Conservation (phyloP, 2,888 invertebrate species). For the Trachelus iudaicus region DNA sequence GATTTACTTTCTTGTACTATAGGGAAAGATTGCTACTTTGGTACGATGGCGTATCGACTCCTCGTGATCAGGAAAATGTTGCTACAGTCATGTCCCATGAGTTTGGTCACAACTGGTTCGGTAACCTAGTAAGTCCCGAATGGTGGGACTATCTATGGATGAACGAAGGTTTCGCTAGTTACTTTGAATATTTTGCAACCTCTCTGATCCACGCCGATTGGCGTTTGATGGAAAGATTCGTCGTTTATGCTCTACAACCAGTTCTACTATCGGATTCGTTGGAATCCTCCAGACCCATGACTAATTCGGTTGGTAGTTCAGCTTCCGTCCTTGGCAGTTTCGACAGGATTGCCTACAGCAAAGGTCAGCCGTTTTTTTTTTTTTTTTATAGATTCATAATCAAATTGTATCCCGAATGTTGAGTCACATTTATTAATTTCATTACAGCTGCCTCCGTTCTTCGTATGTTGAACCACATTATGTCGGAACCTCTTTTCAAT, state of each 20-base stretch:
- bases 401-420: neutral
- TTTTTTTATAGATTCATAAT: neutral
- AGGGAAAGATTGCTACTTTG: conserved; percentile 38
- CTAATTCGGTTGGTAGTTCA: conserved; percentile 66
- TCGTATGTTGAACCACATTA: conserved; percentile 42
- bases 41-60: conserved; percentile 29
- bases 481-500: conserved; percentile 35
- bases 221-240: conserved; percentile 65
- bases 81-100: conserved; percentile 67
- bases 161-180: conserved; percentile 69
- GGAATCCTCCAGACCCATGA: conserved; percentile 69
- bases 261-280: conserved; percentile 63
- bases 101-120: conserved; percentile 70
- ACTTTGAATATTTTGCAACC: conserved; percentile 66
- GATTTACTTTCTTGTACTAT: neutral
- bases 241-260: conserved; percentile 58
- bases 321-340: conserved; percentile 69
- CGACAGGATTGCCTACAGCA: conserved; percentile 73
- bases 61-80: conserved; percentile 22
- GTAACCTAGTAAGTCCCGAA: conserved; percentile 60
- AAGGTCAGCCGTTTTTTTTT: conserved; percentile 65
- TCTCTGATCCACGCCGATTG: conserved; percentile 54
- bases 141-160: conserved; percentile 66
- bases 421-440: neutral
- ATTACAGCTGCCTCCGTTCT: conserved; percentile 42